Evolutionary conservation across 2,797 vertebrate genomes (phyloP), one percentile per base, ranked within the genome.

Genomic region (Melanotaenia nigrans): DNA sequence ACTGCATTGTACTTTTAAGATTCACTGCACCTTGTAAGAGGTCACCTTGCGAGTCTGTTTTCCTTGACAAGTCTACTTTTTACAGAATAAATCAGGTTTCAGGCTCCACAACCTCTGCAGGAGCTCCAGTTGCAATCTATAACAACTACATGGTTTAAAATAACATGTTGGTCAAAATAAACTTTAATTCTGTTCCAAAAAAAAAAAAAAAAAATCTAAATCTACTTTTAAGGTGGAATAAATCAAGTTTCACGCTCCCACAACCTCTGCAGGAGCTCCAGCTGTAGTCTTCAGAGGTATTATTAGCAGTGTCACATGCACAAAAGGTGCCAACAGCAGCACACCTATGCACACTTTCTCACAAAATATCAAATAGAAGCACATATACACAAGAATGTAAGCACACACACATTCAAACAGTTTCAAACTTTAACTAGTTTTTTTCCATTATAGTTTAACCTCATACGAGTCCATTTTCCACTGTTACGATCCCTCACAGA

Each of bases 21-120:
- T 79, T 75, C 55, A 61, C 42, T 62, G 65, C 54, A 73, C 63
- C 74, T 77, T 73, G 55, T 13, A 40, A 32, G 40, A 59, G 64
- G 87, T 90, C 88, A 89, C 87, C 90, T 90, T 89, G 85, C 42
- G 71, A 56, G 73, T 75, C 33, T 69, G 74, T 57, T 65, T 78
- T 71, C 79, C 61, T 54, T 51, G 61, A 75, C 61, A 77, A 65
- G 85, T 77, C 68, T 62, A 36, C 38, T 80, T 66, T 80, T 36
- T 10, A 12, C 32, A 33, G 24, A 53, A 53, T 25, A 53, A 25
- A 53, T 53, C 11, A 25, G 14, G 12, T 25, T 53, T 25, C 22
- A 25, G 51, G 51, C n/a, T 14, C 51, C 51, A 53, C 51, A 13
- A 24, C 22, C 49, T 24, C n/a, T 24, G 22, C 22, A 25, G 49